phyloP scores from a whole-genome alignment of 2,888 invertebrate species.

The Diaprepes abbreviatus region DNA sequence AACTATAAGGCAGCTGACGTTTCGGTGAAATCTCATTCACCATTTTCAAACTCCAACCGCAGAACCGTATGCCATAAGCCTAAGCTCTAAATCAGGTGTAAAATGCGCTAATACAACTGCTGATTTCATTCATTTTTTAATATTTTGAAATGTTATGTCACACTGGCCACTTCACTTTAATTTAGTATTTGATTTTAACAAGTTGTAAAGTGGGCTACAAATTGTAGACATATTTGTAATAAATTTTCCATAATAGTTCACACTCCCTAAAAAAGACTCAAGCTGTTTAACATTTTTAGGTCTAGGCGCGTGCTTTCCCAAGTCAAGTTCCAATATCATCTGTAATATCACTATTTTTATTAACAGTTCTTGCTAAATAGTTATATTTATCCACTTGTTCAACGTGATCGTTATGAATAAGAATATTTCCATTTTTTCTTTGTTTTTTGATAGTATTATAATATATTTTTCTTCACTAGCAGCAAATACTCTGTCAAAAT shows the following conservation, averaged over 20 bases:
- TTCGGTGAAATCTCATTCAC: no score
- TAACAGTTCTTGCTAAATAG: no score
- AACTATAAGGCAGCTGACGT: no score
- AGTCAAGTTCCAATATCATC: no score
- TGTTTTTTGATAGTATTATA: no score
- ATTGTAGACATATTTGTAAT: slow-evolving; percentile 40
- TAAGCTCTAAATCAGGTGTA: slow-evolving; percentile 40
- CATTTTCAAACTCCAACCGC: slow-evolving; percentile 55
- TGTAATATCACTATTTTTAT: no score
- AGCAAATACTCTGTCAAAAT: no score
- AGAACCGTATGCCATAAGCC: slow-evolving; percentile 36
- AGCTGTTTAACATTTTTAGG: neutral
- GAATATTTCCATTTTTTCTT: no score
- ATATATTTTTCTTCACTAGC: no score
- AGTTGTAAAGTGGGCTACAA: slow-evolving; percentile 48
- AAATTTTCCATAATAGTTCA: neutral
- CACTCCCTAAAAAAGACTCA: neutral
- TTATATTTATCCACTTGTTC: no score
- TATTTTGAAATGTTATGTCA: slow-evolving; percentile 32
- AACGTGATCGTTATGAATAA: no score
- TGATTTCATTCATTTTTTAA: slow-evolving; percentile 44
- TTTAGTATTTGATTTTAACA: slow-evolving; percentile 39
- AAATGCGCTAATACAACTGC: slow-evolving; percentile 46
- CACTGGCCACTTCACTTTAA: slow-evolving; percentile 40
- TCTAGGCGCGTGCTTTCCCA: no score